Base-by-base conservation (phyloP, 2,113 vertebrate genomes). In the Rhabdomys dilectus region DNA sequence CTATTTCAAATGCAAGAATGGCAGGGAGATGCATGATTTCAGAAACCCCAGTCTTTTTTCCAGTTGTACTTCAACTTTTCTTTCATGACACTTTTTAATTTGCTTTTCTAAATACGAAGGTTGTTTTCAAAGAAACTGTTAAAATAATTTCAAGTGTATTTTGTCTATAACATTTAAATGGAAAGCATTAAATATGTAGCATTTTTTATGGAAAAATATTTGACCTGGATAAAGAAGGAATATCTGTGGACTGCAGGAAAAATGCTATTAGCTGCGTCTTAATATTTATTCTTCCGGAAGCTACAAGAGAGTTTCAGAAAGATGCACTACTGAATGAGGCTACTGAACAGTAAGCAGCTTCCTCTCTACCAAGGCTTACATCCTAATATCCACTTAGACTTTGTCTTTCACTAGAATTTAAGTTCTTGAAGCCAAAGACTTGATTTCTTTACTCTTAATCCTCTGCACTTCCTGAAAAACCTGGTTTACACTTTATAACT, bases 341-440 rank as follows among this genome's bases (percentile, higher is more conserved):
- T 73, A 1, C 5, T 56, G 12, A 5, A 31, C 22, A 22, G 7
- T 1, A 78, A 80, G 42, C 7, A 2, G 2, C 19, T 68, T 93
- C 60, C 26, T 72, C 3, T 90, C 29, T 48, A 1, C 16, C 2
- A 58, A 64, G 45, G 68, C 2, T 85, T 84, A 48, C 1, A 48
- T 58, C 36, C 0, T 70, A 80, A 58, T 13, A 90, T 6, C 51
- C 48, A 66, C 56, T 91, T 72, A 91, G 7, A 53, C 73, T 91
- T 24, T 84, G 10, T 86, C 36, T 26, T 34, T 89, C 48, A 58
- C 31, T 92, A 31, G 39, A 92, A 85, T 92, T 97, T 78, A 94
- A 91, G 53, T 39, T 31, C 24, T 77, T 82, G 78, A 91, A 34
- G 48, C 58, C 51, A 97, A 87, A 22, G 21, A 58, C 22, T 89